Conservation (phyloP, 2,797 vertebrate species). For the Lepilemur ruficaudatus region DNA sequence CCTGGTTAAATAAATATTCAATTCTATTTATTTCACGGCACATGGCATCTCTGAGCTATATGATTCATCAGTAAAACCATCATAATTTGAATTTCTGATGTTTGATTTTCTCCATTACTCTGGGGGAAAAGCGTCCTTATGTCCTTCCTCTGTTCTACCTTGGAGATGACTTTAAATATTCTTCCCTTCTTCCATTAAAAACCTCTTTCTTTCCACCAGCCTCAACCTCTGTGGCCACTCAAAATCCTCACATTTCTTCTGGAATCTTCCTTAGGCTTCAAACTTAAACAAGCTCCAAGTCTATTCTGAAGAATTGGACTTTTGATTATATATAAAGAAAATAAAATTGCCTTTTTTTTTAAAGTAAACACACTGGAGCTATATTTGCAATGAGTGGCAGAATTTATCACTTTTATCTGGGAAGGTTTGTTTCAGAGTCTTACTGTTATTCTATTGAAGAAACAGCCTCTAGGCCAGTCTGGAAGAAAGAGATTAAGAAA, state of each 20-base stretch:
- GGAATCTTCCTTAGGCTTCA: not conserved
- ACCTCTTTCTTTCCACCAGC: not conserved
- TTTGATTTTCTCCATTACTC: not conserved
- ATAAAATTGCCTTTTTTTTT: not conserved
- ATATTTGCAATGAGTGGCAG: not conserved
- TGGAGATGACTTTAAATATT: conserved; percentile 23
- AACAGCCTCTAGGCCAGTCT: not conserved
- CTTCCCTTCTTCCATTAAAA: not conserved
- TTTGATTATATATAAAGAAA: conserved; percentile 1
- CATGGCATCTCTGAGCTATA: not conserved
- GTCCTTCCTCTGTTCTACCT: not conserved
- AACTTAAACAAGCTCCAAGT: not conserved
- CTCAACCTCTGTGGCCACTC: not conserved
- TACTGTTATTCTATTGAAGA: not conserved
- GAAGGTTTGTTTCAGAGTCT: not conserved
- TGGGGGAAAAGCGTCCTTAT: not conserved
- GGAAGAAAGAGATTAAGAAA: not conserved
- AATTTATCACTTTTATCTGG: conserved; percentile 1
- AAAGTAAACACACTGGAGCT: not conserved
- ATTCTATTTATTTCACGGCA: not conserved
- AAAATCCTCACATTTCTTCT: conserved; percentile 8
- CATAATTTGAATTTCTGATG: not conserved
- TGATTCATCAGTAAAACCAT: not conserved
- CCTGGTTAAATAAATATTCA: not conserved
- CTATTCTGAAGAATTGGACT: not conserved